phyloP scores from a whole-genome alignment of 2,888 invertebrate species.

The Exephanes ischioxanthus region DNA sequence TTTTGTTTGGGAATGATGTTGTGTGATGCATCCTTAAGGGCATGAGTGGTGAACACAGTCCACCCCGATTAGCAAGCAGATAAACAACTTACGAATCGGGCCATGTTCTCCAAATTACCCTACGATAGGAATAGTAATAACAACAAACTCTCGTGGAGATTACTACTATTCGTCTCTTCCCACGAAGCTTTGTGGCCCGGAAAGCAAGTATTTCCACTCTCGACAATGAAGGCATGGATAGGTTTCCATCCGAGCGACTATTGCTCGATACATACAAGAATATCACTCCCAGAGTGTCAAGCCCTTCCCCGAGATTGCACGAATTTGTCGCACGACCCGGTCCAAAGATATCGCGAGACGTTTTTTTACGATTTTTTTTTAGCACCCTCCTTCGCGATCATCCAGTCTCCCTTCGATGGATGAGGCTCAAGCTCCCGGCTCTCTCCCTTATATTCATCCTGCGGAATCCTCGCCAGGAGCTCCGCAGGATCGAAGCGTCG shows the following conservation, averaged over 20 bases:
- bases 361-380: constrained; percentile 27
- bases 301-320: constrained; percentile 39
- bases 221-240: background rate
- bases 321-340: constrained; percentile 52
- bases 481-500: constrained; percentile 11
- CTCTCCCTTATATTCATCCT: constrained; percentile 20
- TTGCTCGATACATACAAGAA: constrained; percentile 16
- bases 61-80: background rate
- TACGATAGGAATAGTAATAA: background rate
- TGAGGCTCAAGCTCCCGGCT: constrained; percentile 13
- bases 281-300: constrained; percentile 14
- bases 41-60: too few relatives aligned
- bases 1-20: too few relatives aligned
- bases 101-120: background rate
- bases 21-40: too few relatives aligned
- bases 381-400: constrained; percentile 11
- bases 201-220: constrained; percentile 16
- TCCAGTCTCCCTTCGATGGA: constrained; percentile 26
- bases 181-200: background rate
- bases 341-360: constrained; percentile 31
- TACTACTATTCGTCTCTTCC: background rate
- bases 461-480: constrained; percentile 21
- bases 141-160: background rate
- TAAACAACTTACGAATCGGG: background rate
- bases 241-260: background rate